Evolutionary conservation across 2,797 vertebrate species (phyloP), one percentile per base, ranked within the genome.

Genomic region (Lophius americanus): DNA sequence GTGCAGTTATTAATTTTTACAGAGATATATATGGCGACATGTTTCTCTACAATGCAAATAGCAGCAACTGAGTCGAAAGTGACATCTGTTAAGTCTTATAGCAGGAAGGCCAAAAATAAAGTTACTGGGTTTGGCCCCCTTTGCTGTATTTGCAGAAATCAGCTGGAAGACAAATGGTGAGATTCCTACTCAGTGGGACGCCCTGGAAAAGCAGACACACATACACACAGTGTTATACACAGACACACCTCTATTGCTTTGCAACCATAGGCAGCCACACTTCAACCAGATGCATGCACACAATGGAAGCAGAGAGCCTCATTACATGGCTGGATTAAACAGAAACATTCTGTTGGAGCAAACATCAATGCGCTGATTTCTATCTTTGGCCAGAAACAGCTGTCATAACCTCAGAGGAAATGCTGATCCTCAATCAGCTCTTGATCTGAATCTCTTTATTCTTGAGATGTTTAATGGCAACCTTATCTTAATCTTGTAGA

Each of bases 21-120:
- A 14, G 6, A 60, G 57, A 64, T 53, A 23, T 47, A 59, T 33
- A 36, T 53, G 2, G 64, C 49, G 36, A n/a, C 41, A 9, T 33
- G 57, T 57, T 81, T 48, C 55, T 66, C 44, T 48, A 60, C 64
- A 60, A 75, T 63, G 47, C 67, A 78, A 13, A 9, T 59, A 80
- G 76, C 79, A 53, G 58, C 68, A 54, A 77, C 83, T 71, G 62
- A 87, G 77, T 67, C 57, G 68, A 81, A 83, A 77, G 81, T 92
- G 90, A 91, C 93, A 93, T 93, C 89, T 92, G 92, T 87, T 89
- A 85, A 82, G 85, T 85, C 78, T 92, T 91, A 91, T 75, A 83
- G 74, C 87, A 86, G 75, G 74, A 81, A 64, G 75, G 88, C 86
- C 90, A 87, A 90, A 92, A 91, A 92, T 91, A 92, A 90, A 90